Base-by-base conservation (phyloP, 2,797 vertebrate species). In the Rhinatrema bivittatum region DNA sequence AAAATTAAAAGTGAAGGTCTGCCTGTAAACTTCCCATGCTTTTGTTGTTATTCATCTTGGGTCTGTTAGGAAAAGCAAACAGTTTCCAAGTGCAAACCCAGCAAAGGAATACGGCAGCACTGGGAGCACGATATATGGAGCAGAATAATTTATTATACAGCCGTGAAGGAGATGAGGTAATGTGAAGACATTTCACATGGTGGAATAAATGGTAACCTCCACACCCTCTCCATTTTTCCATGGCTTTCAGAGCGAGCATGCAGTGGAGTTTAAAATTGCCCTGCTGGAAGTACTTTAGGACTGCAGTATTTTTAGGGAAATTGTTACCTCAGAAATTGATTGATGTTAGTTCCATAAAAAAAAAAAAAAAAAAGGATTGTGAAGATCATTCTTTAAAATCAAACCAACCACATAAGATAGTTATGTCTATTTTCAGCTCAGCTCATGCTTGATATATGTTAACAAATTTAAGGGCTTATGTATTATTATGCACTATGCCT, bases 21-120 rank as follows among this genome's bases (percentile, higher is more conserved):
- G 44, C 47, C 42, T 42, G 41, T 20, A 35, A 42, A 46, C 18
- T 50, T 44, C 25, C 27, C 16, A 10, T 32, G 24, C 32, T 42
- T 16, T 46, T 47, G 16, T 10, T 29, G 25, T 20, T 29, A 32
- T 19, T 54, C 33, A 16, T 15, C 24, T 34, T 36, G 25, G 44
- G 29, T 29, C 45, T 34, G 3, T 5, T 2, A 31, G 34, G 38
- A 20, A 50, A 50, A 55, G 32, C 28, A 46, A 43, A 54, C 9
- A n/a, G 22, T 34, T 16, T 32, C n/a, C 36, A 33, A 31, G 32
- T 17, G 56, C 41, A 28, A 37, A 48, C 29, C 7, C 3, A 36
- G 12, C 38, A 39, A 21, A 29, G 17, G 20, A 6, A 20, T 7
- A 25, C 6, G n/a, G 26, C 0, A 5, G 22, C 29, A 10, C 16